Base-by-base conservation (phyloP, 1,140 invertebrate species). In the Ruditapes philippinarum region DNA sequence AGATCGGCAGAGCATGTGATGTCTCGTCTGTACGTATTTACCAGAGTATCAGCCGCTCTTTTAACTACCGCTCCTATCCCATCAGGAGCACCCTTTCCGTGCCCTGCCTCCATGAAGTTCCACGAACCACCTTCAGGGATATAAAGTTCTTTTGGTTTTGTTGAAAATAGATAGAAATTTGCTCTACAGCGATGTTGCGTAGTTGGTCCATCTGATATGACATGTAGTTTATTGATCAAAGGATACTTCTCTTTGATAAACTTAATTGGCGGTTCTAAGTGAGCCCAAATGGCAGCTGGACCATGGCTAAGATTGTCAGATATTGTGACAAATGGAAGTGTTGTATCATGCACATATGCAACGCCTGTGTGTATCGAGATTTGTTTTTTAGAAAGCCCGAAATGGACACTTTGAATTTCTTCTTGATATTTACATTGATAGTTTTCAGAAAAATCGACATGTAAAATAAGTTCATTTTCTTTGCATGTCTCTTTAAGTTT, bases 1-100 rank as follows among this genome's bases (percentile, higher is more conserved):
- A 65, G 60, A 9, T 65, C 60, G n/a, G 60, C 60, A n/a, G 60
- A 9, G 9, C n/a, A 11, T 65, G 60, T 65, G 60, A 65, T 65
- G n/a, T 65, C 60, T 65, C n/a, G 45, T 19, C 19, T 49, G 45
- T 49, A 7, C 9, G 7, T 7, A 11, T 11, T 11, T 11, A 19
- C 45, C 7, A 49, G 45, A 49, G 45, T 11, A 19, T 92, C 89
- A 40, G 89, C 89, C 33, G 57, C 22, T 79, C 96, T 65, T 91
- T 96, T 96, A 54, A 96, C 92, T 33, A 86, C 90, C 7, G 93
- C 96, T 38, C 96, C 96, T 40, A 96, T 93, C 73, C 96, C 96
- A 95, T 96, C 95, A 73, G 95, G 94, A 31, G 94, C 94, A 25
- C 95, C 96, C 89, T 96, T 96, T n/a, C 96, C 96, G 93, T 96